phyloP scores from a whole-genome alignment of 2,113 vertebrate species.

The Lates calcarifer region DNA sequence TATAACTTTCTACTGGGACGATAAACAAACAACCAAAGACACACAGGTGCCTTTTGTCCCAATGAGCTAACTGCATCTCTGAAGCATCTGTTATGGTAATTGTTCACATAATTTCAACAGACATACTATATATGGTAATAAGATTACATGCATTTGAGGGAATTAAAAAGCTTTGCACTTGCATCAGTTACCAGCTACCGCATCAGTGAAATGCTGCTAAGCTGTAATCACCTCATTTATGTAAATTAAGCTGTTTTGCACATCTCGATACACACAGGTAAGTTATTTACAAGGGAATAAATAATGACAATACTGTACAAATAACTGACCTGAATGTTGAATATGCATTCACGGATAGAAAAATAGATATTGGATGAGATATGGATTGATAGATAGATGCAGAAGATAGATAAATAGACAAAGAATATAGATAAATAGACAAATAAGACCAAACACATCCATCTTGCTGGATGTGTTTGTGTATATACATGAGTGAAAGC shows the following conservation, averaged over 20 bases:
- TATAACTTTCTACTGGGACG: slow-evolving; percentile 8
- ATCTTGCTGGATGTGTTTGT: not conserved
- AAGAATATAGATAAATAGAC: not conserved
- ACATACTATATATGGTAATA: slow-evolving; percentile 26
- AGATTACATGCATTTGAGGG: slow-evolving; percentile 14
- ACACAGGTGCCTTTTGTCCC: not conserved
- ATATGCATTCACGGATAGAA: not conserved
- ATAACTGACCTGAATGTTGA: slow-evolving; percentile 12
- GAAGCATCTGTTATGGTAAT: slow-evolving; percentile 26
- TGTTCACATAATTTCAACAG: slow-evolving; percentile 32
- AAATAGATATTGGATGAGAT: not conserved
- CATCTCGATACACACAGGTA: not conserved
- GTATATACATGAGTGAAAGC: not conserved
- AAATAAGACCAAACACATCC: not conserved
- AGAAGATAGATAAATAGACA: not conserved
- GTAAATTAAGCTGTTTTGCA: slow-evolving; percentile 10
- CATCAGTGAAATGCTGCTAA: slow-evolving; percentile 15
- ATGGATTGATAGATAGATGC: not conserved
- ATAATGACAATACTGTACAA: slow-evolving; percentile 3
- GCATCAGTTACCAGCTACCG: not conserved
- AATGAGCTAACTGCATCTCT: slow-evolving; percentile 1
- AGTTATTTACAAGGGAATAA: slow-evolving; percentile 1
- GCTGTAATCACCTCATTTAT: slow-evolving; percentile 12
- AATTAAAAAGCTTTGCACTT: slow-evolving; percentile 28
- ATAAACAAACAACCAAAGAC: slow-evolving; percentile 12